Percentiles rank a stretch among this genome's conserved stretches.
These are phyloP conservation scores for Drosophila quadrilineata DNA, from an alignment of 1,140 invertebrate species.

Conservation along the genomic window DNA sequence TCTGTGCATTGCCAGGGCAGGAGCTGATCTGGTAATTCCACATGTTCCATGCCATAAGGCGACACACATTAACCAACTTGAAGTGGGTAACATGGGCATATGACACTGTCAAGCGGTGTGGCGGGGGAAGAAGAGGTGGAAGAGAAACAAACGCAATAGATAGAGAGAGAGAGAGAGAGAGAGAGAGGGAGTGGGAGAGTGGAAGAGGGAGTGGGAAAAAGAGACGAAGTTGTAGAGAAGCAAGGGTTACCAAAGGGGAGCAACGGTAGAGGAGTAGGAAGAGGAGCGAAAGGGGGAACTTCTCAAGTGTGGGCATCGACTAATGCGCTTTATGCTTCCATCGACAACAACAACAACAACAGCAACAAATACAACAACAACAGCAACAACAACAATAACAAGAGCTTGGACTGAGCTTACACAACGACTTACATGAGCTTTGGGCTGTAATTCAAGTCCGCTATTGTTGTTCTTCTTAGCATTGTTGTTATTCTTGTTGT, in stretches of 20 bases:
- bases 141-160: no score
- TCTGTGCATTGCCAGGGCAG: background rate
- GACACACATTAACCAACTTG: conserved; percentile 69
- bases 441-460: conserved; percentile 66
- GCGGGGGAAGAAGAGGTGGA: background rate
- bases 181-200: background rate
- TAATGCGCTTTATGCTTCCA: conserved; percentile 70
- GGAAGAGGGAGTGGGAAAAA: background rate
- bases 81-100: conserved; percentile 52
- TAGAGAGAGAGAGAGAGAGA: background rate
- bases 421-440: conserved; percentile 69
- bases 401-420: conserved; percentile 46
- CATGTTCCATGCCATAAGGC: conserved; percentile 62
- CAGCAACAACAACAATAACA: conserved; percentile 38
- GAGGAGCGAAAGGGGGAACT: conserved; percentile 19
- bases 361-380: conserved; percentile 23
- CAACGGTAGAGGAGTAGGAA: no score
- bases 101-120: no score
- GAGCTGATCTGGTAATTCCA: conserved; percentile 51
- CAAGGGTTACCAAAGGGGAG: no score
- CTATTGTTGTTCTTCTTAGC: conserved; percentile 12
- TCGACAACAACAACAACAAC: conserved; percentile 40
- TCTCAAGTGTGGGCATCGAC: conserved; percentile 45
- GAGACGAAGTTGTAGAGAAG: no score
- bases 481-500: background rate